Percentiles rank a stretch among this genome's conserved stretches.
These are phyloP conservation scores for Platichthys flesus DNA, from an alignment of 2,113 vertebrate genomes.

Conservation along the genomic window DNA sequence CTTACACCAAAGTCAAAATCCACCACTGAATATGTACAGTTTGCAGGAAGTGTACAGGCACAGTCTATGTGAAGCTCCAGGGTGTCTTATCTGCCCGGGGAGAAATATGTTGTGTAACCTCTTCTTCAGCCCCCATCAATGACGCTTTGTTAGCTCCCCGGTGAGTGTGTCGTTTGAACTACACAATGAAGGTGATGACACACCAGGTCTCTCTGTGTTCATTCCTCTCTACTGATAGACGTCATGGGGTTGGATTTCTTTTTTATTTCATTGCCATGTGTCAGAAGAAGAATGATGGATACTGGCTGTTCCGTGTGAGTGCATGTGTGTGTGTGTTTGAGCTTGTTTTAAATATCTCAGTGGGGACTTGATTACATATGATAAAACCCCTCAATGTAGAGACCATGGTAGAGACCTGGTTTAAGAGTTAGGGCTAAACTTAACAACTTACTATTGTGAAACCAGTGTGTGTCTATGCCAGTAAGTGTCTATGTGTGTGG, in stretches of 20 bases:
- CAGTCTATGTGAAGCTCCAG: conserved; percentile 24
- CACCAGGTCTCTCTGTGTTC: conserved; percentile 2
- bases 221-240: conserved; percentile 4
- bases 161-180: conserved; percentile 15
- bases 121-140: conserved; percentile 37
- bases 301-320: background rate
- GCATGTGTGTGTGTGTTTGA: background rate
- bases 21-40: too few species aligned
- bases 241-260: background rate
- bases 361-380: background rate
- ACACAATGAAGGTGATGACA: conserved; percentile 36
- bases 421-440: too few species aligned
- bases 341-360: background rate
- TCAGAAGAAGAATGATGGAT: background rate
- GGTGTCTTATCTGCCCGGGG: conserved; percentile 36
- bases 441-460: background rate
- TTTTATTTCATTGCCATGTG: background rate
- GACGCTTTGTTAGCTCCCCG: conserved; percentile 61
- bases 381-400: too few species aligned
- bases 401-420: background rate
- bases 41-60: background rate
- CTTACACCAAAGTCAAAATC: too few species aligned
- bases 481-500: background rate
- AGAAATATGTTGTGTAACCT: conserved; percentile 54
- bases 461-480: background rate